A percentile compares a stretch with the other conserved stretches of the same genome.
Conservation (phyloP, 2,888 invertebrate species). For the Apodemia zela region DNA sequence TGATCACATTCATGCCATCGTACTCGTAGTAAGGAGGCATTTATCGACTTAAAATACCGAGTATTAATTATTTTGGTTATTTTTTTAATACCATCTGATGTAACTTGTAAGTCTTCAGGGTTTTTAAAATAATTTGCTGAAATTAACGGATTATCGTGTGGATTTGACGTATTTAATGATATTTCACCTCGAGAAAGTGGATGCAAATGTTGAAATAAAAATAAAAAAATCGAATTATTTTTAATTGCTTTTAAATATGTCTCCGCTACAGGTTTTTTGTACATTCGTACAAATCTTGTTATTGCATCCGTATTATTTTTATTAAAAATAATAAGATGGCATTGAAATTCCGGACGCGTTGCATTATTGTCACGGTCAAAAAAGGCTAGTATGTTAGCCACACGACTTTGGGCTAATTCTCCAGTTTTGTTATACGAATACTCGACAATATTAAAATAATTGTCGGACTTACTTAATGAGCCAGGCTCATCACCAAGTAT, state of each 20-base stretch:
- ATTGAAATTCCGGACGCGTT: constrained; percentile 50
- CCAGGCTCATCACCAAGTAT: constrained; percentile 49
- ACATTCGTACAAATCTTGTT: constrained; percentile 27
- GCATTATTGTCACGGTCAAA: constrained; percentile 44
- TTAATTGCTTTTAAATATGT: constrained; percentile 42
- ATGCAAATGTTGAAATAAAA: constrained; percentile 56
- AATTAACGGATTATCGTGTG: constrained; percentile 80
- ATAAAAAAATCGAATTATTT: constrained; percentile 45
- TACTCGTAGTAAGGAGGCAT: constrained; percentile 42
- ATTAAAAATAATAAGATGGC: constrained; percentile 37
- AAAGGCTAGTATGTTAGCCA: constrained; percentile 73
- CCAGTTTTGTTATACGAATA: constrained; percentile 77
- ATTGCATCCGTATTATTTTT: constrained; percentile 44
- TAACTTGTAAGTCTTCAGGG: constrained; percentile 68
- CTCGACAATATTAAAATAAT: constrained; percentile 49
- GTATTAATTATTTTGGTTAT: constrained; percentile 44
- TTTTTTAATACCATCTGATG: constrained; percentile 44
- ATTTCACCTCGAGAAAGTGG: constrained; percentile 78
- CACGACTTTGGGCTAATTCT: constrained; percentile 59
- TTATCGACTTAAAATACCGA: constrained; percentile 42
- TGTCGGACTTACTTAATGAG: constrained; percentile 37
- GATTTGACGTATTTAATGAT: constrained; percentile 75
- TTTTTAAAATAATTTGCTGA: constrained; percentile 82
- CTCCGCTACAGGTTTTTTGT: constrained; percentile 40
- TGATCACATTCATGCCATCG: constrained; percentile 43